These are phyloP conservation scores for Heterodera carotae DNA, from an alignment of 1,140 invertebrate species.

Conservation along the genomic window DNA sequence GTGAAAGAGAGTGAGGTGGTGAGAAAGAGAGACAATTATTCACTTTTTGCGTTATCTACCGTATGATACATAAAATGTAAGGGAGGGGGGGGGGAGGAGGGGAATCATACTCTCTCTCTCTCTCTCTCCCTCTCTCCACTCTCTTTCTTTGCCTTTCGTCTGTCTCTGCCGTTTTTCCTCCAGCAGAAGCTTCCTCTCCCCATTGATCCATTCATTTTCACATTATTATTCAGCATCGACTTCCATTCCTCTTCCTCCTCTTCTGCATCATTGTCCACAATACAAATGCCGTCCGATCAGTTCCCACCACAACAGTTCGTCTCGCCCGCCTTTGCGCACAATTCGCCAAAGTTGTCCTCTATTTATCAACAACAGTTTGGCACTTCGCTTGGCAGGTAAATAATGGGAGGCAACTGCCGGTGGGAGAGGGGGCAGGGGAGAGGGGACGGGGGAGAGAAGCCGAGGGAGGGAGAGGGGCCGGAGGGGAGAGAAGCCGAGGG, in stretches of 20 bases:
- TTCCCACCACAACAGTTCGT: constrained; percentile 1
- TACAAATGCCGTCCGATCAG: neutral
- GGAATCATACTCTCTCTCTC: neutral
- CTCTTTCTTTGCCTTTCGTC: neutral
- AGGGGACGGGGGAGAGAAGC: no score
- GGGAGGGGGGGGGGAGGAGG: neutral
- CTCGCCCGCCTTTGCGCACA: neutral
- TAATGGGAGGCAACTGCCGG: no score
- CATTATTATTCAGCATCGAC: neutral
- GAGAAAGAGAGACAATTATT: neutral
- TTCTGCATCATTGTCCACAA: neutral
- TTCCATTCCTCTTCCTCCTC: neutral
- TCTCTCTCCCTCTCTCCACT: neutral
- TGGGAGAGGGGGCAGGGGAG: no score
- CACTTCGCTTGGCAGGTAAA: neutral
- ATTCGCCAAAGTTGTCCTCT: neutral
- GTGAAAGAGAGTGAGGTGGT: neutral
- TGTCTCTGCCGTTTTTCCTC: neutral
- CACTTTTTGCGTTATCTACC: neutral
- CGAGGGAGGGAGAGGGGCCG: no score
- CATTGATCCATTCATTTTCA: neutral
- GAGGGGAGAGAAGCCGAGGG: no score
- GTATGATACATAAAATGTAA: neutral
- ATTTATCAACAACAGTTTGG: constrained; percentile 9
- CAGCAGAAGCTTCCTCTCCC: neutral